A percentile compares a stretch with the other conserved stretches of the same genome.
Conservation (phyloP, 2,888 invertebrate genomes). For the Cyclophora albipunctata region DNA sequence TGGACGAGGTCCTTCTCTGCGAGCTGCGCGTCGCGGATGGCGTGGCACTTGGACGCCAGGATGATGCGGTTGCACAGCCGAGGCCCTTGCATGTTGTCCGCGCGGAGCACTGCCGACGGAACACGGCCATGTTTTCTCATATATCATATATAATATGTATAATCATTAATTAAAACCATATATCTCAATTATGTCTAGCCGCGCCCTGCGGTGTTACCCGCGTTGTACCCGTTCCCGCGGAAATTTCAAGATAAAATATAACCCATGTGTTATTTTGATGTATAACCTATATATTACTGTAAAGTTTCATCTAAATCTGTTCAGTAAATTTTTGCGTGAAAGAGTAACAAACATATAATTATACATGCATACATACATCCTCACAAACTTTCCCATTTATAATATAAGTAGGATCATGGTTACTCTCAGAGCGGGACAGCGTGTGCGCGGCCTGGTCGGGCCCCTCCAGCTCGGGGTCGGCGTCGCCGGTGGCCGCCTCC, state of each 20-base stretch:
- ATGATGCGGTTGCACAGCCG: slow-evolving; percentile 83
- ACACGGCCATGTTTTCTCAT: too few relatives aligned
- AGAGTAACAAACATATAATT: neutral
- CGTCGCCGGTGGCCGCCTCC: slow-evolving; percentile 43
- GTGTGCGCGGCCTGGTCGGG: slow-evolving; percentile 70
- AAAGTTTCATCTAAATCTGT: too few relatives aligned
- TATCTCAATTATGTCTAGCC: too few relatives aligned
- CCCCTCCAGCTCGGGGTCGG: slow-evolving; percentile 65
- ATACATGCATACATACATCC: neutral
- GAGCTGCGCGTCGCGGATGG: slow-evolving; percentile 89
- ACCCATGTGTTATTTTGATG: too few relatives aligned
- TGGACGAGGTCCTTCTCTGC: slow-evolving; percentile 77
- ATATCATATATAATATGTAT: too few relatives aligned
- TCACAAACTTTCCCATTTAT: too few relatives aligned
- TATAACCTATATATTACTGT: too few relatives aligned
- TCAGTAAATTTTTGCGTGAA: too few relatives aligned
- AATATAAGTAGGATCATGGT: neutral
- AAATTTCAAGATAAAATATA: too few relatives aligned
- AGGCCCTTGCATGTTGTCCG: slow-evolving; percentile 76
- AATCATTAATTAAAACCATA: too few relatives aligned
- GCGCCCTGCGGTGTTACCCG: too few relatives aligned
- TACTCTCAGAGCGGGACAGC: slow-evolving; percentile 54
- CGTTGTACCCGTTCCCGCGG: too few relatives aligned
- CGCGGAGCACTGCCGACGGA: slow-evolving; percentile 69
- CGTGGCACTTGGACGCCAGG: slow-evolving; percentile 88